Percentiles rank a stretch among this genome's conserved stretches.
phyloP scores from a whole-genome alignment of 1,140 invertebrate genomes.

The Drosophila busckii region DNA sequence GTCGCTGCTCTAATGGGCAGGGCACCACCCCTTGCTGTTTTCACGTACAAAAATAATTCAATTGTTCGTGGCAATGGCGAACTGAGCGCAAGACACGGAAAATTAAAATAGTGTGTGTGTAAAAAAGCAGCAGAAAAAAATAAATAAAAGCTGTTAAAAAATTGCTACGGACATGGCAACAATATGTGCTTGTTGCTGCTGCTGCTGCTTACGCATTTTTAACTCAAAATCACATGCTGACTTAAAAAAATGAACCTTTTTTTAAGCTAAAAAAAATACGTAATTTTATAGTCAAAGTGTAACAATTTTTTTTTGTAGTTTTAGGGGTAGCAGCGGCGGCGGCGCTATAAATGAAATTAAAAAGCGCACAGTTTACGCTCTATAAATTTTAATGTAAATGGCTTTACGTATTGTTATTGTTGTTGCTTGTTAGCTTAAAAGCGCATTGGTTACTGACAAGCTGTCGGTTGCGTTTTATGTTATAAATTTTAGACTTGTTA shows the following conservation, averaged over 20 bases:
- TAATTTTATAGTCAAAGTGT: constrained; percentile 74
- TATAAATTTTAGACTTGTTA: constrained; percentile 65
- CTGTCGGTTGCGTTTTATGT: constrained; percentile 69
- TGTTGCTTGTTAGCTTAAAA: constrained; percentile 64
- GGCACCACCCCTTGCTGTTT: constrained; percentile 57
- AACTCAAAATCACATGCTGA: constrained; percentile 66
- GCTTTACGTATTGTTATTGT: constrained; percentile 41
- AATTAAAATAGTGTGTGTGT: constrained; percentile 66
- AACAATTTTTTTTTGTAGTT: constrained; percentile 51
- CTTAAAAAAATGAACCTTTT: constrained; percentile 56
- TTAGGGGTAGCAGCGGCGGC: too few relatives aligned
- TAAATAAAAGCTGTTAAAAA: constrained; percentile 34
- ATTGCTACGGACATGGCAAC: constrained; percentile 34
- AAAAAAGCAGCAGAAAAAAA: constrained; percentile 35
- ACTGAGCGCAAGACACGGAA: constrained; percentile 58
- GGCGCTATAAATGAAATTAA: constrained; percentile 67
- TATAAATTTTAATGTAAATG: constrained; percentile 77
- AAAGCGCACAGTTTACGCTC: constrained; percentile 70
- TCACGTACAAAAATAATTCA: constrained; percentile 75
- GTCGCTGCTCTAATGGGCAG: constrained; percentile 55
- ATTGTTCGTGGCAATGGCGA: constrained; percentile 62
- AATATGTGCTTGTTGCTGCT: constrained; percentile 45
- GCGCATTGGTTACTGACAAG: constrained; percentile 73
- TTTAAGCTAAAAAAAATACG: constrained; percentile 33
- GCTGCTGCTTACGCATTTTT: constrained; percentile 49